These are phyloP conservation scores for Archips xylosteana DNA, from an alignment of 2,888 invertebrate species.

Conservation along the genomic window DNA sequence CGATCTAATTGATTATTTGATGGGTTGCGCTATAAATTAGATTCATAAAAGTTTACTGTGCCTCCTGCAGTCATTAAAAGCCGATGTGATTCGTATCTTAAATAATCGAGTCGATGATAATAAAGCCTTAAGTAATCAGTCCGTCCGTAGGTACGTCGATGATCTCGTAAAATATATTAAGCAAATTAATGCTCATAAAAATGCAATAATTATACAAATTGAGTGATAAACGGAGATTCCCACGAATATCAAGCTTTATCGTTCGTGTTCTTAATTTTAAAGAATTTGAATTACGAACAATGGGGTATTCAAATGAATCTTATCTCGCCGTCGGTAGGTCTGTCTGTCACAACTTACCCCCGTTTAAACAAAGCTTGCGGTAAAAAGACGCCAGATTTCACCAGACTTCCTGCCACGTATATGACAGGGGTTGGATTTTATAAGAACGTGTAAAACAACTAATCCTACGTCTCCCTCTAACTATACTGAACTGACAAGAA, in stretches of 20 bases:
- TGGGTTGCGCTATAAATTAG: conserved; percentile 60
- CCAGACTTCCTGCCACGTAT: conserved; percentile 77
- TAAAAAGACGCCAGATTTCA: conserved; percentile 82
- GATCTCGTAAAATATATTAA: conserved; percentile 34
- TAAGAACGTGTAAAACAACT: conserved; percentile 65
- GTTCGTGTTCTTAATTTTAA: conserved; percentile 50
- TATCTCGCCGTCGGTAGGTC: conserved; percentile 70
- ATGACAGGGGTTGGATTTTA: conserved; percentile 60
- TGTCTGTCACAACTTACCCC: conserved; percentile 73
- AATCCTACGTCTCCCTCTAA: conserved; percentile 58
- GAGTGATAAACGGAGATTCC: conserved; percentile 46
- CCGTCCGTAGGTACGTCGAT: conserved; percentile 20
- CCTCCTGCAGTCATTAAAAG: conserved; percentile 59
- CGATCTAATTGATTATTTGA: conserved; percentile 70
- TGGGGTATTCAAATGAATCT: conserved; percentile 68
- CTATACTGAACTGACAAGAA: conserved; percentile 57
- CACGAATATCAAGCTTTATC: conserved; percentile 52
- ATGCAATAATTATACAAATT: conserved; percentile 36
- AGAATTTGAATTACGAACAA: conserved; percentile 65
- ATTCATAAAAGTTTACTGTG: conserved; percentile 64
- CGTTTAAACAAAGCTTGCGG: conserved; percentile 72
- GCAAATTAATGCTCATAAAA: conserved; percentile 36
- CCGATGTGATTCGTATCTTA: conserved; percentile 60
- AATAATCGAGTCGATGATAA: conserved; percentile 43
- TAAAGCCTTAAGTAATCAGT: conserved; percentile 30